phyloP scores from a whole-genome alignment of 1,140 invertebrate genomes.

The Xylocopa sonorina region DNA sequence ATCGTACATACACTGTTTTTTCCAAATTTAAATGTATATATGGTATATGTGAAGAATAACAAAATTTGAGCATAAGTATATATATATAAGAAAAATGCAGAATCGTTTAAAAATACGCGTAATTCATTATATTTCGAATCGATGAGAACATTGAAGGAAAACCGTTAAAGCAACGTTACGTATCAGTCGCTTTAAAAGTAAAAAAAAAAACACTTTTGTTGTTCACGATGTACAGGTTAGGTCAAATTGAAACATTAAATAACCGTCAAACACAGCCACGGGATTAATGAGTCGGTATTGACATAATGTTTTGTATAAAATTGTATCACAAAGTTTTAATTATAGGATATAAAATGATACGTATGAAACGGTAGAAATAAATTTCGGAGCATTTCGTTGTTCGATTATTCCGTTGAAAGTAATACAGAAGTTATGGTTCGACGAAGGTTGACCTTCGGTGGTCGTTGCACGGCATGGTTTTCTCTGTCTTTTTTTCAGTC shows the following conservation, averaged over 20 bases:
- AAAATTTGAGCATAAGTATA: neutral
- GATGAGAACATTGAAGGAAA: neutral
- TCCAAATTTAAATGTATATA: neutral
- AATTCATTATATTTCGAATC: neutral
- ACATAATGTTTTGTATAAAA: conserved; percentile 30
- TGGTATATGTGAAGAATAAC: neutral
- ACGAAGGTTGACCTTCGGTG: conserved; percentile 69
- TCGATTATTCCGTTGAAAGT: conserved; percentile 25
- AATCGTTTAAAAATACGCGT: conserved; percentile 3
- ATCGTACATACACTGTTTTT: neutral
- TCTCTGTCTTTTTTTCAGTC: conserved; percentile 44
- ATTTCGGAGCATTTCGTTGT: conserved; percentile 26
- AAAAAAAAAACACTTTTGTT: conserved; percentile 3
- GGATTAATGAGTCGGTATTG: conserved; percentile 38
- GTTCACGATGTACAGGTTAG: conserved; percentile 56
- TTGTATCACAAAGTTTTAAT: conserved; percentile 3
- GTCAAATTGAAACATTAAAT: conserved; percentile 38
- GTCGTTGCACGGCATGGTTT: conserved; percentile 62
- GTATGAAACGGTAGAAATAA: neutral
- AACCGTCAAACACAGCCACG: conserved; percentile 33
- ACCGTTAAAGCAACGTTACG: neutral
- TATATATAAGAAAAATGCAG: neutral
- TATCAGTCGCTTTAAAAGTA: neutral
- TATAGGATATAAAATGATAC: conserved; percentile 9
- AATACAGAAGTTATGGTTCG: conserved; percentile 46